Conservation (phyloP, 2,888 invertebrate species). For the Erebia aethiops region DNA sequence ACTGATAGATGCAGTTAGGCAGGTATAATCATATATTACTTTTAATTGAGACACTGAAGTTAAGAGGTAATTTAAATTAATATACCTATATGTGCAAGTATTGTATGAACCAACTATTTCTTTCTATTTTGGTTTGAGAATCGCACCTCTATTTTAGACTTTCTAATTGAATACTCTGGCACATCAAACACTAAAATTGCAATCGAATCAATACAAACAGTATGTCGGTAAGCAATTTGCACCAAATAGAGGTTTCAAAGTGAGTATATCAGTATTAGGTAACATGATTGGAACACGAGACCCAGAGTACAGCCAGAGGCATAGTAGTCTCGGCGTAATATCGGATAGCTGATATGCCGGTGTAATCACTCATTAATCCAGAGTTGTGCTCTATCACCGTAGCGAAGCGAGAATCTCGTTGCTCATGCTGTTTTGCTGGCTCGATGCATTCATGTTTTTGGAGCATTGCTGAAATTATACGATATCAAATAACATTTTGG, state of each 20-base stretch:
- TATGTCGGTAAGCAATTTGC: not conserved
- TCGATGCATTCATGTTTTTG: conserved; percentile 77
- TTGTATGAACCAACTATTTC: too few species aligned
- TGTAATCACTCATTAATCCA: conserved; percentile 74
- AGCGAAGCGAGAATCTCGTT: conserved; percentile 80
- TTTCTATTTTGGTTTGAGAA: too few species aligned
- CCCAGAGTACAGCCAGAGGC: not conserved
- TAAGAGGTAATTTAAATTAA: too few species aligned
- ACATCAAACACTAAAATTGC: not conserved
- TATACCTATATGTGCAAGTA: too few species aligned
- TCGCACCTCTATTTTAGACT: too few species aligned
- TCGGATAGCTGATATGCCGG: conserved; percentile 66
- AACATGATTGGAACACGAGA: conserved; percentile 18
- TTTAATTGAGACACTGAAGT: too few species aligned
- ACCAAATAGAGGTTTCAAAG: not conserved
- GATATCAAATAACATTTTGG: conserved; percentile 32
- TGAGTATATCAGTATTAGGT: conserved; percentile 9
- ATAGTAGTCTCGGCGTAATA: conserved; percentile 51
- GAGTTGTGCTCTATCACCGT: conserved; percentile 78
- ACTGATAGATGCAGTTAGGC: too few species aligned
- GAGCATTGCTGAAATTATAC: conserved; percentile 76
- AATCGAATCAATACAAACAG: not conserved
- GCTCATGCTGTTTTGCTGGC: conserved; percentile 79
- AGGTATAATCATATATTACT: too few species aligned
- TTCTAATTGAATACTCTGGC: not conserved